Evolutionary conservation across 2,888 invertebrate species (phyloP), one percentile per base, ranked within the genome.

Genomic region (Tenthredo distinguenda): DNA sequence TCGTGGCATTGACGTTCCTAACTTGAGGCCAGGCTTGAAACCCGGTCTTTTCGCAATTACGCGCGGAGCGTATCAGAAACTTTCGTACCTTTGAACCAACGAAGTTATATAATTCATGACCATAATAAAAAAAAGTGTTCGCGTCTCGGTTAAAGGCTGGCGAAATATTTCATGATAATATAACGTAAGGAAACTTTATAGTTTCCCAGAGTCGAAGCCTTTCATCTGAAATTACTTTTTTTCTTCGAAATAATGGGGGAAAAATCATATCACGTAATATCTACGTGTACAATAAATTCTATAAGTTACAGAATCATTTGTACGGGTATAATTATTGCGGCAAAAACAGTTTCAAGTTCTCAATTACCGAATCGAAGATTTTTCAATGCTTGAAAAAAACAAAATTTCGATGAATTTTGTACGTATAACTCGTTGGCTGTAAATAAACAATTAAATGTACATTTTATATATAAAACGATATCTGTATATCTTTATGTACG

Each of bases 401-500:
- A 62, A 26, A 10, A 18, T 62, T 37, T 83, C 9, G 10, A 26
- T 74, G 21, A 74, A 84, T 84, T 72, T 74, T 74, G 10, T 50
- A 55, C 76, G 26, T 47, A 76, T 43, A 26, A 47, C 18, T 34
- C 62, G 12, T 84, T 40, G 5, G 18, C 84, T 88, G 84, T 88
- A 85, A 62, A 84, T 82, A 72, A 83, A 84, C 50, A 72, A 37
- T 82, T 86, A 86, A 50, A 76, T 90, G 92, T 91, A 92, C 92
- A 93, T 93, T 86, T 43, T 40, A 76, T 40, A 86, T 86, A n/a
- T 71, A 84, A 87, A 77, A 84, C 86, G 87, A 88, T 88, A 50
- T 55, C 26, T 77, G 77, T 50, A 77, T 77, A 77, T 77, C 40
- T 47, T 77, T 91, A 88, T 90, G 92, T 91, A 92, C 92, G 93